Percentiles rank a stretch among this genome's conserved stretches.
These are phyloP conservation scores for Pachyramphus minor DNA, from an alignment of 2,113 vertebrate species.

Conservation along the genomic window DNA sequence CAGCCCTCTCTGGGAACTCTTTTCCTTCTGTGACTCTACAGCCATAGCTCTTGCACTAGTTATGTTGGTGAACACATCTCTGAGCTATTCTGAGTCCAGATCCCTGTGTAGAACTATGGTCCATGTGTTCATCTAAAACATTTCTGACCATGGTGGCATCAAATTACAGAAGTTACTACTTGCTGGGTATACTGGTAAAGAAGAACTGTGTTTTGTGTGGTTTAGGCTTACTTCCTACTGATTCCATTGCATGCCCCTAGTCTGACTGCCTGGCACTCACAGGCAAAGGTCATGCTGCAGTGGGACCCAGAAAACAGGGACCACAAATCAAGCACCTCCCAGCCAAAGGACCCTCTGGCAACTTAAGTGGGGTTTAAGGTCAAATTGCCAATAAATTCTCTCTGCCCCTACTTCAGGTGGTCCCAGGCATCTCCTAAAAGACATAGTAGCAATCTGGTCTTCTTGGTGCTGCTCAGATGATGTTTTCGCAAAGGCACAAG, in stretches of 20 bases:
- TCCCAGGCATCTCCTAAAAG: background rate
- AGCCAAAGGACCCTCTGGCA: background rate
- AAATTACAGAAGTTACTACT: background rate
- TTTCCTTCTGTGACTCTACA: background rate
- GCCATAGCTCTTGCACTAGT: background rate
- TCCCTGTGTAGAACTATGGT: background rate
- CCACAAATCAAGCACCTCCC: background rate
- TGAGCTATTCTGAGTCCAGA: background rate
- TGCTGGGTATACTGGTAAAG: background rate
- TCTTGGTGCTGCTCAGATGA: background rate
- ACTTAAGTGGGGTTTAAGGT: background rate
- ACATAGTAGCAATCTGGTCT: background rate
- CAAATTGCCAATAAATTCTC: background rate
- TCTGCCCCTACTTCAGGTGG: background rate
- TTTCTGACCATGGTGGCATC: background rate
- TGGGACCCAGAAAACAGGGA: background rate
- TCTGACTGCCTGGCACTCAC: background rate
- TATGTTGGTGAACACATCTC: background rate
- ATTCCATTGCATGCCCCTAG: background rate
- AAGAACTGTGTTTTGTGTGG: background rate
- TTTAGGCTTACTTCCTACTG: background rate
- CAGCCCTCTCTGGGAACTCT: background rate
- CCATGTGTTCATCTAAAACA: background rate
- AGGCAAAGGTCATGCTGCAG: rapidly evolving
- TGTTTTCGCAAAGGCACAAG: background rate